phyloP scores from a whole-genome alignment of 2,888 invertebrate species.

The Melanophora roralis region DNA sequence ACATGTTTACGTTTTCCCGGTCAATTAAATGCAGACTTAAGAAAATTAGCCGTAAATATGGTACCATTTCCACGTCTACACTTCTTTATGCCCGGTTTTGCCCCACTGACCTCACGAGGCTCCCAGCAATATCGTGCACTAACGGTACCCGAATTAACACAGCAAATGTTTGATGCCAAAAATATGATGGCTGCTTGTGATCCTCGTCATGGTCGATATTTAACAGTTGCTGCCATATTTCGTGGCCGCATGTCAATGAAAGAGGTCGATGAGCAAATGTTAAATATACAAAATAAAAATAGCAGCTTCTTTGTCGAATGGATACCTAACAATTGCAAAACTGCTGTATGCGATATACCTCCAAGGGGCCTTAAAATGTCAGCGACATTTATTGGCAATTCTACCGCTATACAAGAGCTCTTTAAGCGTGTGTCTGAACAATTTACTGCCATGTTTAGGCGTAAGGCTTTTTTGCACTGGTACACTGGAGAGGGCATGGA shows the following conservation, averaged over 20 bases:
- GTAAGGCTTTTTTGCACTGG: conserved; percentile 99
- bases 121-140: conserved; percentile 93
- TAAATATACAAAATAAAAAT: conserved; percentile 97
- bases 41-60: conserved; percentile 97
- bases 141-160: conserved; percentile 93
- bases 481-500: conserved; percentile 98
- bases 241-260: conserved; percentile 96
- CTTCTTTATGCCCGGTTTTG: conserved; percentile 98
- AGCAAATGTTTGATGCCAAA: conserved; percentile 96
- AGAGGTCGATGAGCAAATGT: conserved; percentile 94
- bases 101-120: conserved; percentile 92
- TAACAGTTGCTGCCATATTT: conserved; percentile 94
- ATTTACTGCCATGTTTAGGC: conserved; percentile 96
- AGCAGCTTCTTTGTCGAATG: conserved; percentile 92
- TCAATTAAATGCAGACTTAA: conserved; percentile 94
- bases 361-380: conserved; percentile 94
- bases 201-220: conserved; percentile 92
- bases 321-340: conserved; percentile 97
- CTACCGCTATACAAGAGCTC: conserved; percentile 94
- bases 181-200: conserved; percentile 99
- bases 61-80: conserved; percentile 97
- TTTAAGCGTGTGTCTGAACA: conserved; percentile 95
- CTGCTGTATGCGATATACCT: conserved; percentile 95
- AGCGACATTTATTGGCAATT: conserved; percentile 95
- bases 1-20: conserved; percentile 94